A percentile compares a stretch with the other conserved stretches of the same genome.
These are phyloP conservation scores for Serilophus lunatus DNA, from an alignment of 2,113 vertebrate genomes.

Conservation along the genomic window DNA sequence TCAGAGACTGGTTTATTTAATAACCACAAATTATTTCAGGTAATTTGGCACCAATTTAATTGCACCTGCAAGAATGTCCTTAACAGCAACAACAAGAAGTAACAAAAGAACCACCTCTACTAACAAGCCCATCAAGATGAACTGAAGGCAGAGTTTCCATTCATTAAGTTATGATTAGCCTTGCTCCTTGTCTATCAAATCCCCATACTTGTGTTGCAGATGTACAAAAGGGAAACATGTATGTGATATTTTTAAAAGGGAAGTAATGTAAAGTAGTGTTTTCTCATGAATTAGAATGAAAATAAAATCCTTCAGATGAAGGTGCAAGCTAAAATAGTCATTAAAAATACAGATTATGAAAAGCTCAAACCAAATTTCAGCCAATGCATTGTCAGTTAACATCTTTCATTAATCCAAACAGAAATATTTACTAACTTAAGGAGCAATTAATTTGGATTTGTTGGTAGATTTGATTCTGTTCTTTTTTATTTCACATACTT, in stretches of 20 bases:
- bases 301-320: not conserved
- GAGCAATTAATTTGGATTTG: not conserved
- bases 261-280: not conserved
- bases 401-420: not conserved
- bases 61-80: constrained; percentile 45
- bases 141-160: constrained; percentile 21
- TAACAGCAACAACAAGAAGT: not conserved
- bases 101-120: constrained; percentile 24
- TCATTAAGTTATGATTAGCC: constrained; percentile 51
- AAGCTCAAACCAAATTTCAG: not conserved
- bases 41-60: constrained; percentile 62
- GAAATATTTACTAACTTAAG: not conserved
- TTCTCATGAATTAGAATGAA: not conserved
- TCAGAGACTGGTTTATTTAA: constrained; percentile 47
- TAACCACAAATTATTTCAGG: constrained; percentile 66
- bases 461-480: not conserved
- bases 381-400: not conserved
- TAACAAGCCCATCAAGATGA: not conserved
- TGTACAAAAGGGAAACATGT: not conserved
- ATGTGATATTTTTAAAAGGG: constrained; percentile 1
- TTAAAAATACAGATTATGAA: not conserved
- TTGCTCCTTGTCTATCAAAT: constrained; percentile 38
- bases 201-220: not conserved
- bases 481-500: not conserved
- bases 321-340: not conserved